Base-by-base conservation (phyloP, 2,797 vertebrate species). In the Melanotaenia nigrans region DNA sequence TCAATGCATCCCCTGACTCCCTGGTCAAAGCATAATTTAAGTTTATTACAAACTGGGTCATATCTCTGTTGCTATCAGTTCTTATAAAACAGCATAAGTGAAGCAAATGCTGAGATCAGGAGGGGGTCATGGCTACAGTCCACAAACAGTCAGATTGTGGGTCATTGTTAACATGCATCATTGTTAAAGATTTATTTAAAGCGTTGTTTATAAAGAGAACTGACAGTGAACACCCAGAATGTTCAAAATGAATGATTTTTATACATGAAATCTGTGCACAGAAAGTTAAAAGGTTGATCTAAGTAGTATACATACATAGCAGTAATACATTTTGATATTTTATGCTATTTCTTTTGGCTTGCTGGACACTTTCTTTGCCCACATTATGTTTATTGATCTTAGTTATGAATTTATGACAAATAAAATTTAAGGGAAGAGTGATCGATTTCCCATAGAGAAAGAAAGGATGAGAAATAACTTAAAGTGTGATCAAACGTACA, bases 11-110 rank as follows among this genome's bases (percentile, higher is more conserved):
- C 68, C 8, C 9, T 55, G 51, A 78, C 36, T 55, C 33, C 18
- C 33, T 42, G 65, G 58, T 80, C 63, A 67, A 76, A 83, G 63
- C 40, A 56, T 65, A 16, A 64, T 63, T 81, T 45, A 32, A 55
- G 4, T 75, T 81, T 74, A 73, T 80, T 63, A 5, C 28, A 65
- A 22, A 59, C 28, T 3, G 10, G 49, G 53, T 68, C 24, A 36
- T 65, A 10, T 76, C 61, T 73, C 16, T 18, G 13, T 57, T 4
- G 14, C 56, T 22, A 35, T 71, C 16, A 2, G 30, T 74, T 72
- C 33, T 2, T 53, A 64, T 75, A 60, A 68, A 40, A 32, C 22
- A 54, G 18, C 24, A 18, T 35, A 2, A 30, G 11, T 1, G 1
- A 54, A n/a, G 25, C 24, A 71, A 36, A 65, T 33, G 42, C 61